Evolutionary conservation across 2,113 vertebrate species (phyloP), one percentile per base, ranked within the genome.

Genomic region (Passer montanus): DNA sequence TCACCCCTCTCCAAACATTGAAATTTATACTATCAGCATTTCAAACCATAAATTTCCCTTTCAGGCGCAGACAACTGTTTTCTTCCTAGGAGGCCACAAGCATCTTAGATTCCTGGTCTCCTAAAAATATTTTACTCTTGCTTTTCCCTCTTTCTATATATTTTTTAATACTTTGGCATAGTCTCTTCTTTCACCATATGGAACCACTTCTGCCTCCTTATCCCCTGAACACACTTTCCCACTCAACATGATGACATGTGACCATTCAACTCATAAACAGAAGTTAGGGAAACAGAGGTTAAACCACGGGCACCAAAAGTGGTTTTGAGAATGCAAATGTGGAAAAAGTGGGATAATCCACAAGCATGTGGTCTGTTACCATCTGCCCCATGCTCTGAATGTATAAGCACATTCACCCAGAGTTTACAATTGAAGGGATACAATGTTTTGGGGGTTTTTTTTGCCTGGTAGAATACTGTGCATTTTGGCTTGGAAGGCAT

Each of bases 261-360:
- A 97, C 97, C 96, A 49, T 97, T 97, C 94, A 79, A 97, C 96
- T 98, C 96, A 96, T 97, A 98, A 97, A 97, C 81, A 96, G 93
- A 95, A 97, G 93, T 97, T 97, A 97, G 97, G 95, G 97, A 98
- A 98, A 97, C 96, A 96, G 97, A 98, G 97, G 96, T 98, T 98
- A 98, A 97, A 98, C 98, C 98, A 97, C 96, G 93, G 97, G 95
- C 95, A 97, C 95, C 87, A 76, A 96, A 96, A 97, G 95, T 87
- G 97, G 97, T 96, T 97, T 97, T 90, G 88, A 95, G 95, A 93
- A 96, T 97, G 91, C 47, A 82, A 97, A 96, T 97, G 97, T 97
- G 97, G 98, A 97, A 97, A 98, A 96, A 97, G 97, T 97, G 97
- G 98, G 90, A 96, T 97, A 97, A 95, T 97, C 96, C 97, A 96